phyloP scores from a whole-genome alignment of 2,113 vertebrate genomes.

The Pagrus major region DNA sequence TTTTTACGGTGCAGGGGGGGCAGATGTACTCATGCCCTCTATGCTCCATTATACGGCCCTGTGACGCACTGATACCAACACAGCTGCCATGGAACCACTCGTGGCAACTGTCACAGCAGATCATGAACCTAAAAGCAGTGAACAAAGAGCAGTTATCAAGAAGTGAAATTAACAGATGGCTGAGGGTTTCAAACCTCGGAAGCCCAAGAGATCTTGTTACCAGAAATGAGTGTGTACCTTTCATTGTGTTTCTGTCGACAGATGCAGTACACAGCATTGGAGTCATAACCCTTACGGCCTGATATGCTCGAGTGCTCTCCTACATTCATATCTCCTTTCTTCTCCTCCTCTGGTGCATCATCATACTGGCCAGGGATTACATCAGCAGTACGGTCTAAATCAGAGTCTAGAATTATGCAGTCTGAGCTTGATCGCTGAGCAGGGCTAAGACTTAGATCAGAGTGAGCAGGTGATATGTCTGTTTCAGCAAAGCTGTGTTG shows the following conservation, averaged over 20 bases:
- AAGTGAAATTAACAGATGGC: constrained; percentile 48
- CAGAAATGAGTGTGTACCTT: constrained; percentile 82
- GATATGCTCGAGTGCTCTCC: constrained; percentile 72
- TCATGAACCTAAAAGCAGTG: constrained; percentile 90
- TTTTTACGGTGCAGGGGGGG: constrained; percentile 88
- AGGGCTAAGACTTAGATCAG: constrained; percentile 69
- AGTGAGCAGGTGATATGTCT: constrained; percentile 54
- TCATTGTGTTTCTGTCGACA: constrained; percentile 92
- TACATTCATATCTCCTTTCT: constrained; percentile 23
- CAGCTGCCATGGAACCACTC: constrained; percentile 96
- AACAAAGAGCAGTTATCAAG: constrained; percentile 28
- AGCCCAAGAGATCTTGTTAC: constrained; percentile 17
- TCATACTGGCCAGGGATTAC: constrained; percentile 66
- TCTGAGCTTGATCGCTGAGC: constrained; percentile 74
- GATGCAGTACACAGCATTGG: constrained; percentile 89
- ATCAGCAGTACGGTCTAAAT: constrained; percentile 54
- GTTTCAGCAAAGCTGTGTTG: constrained; percentile 25
- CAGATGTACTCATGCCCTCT: constrained; percentile 92
- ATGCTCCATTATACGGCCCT: constrained; percentile 86
- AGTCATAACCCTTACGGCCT: constrained; percentile 85
- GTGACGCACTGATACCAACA: constrained; percentile 90
- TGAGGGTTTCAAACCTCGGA: constrained; percentile 40
- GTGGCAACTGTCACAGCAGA: constrained; percentile 94
- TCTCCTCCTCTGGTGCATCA: constrained; percentile 57
- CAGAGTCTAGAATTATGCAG: constrained; percentile 69